Percentiles rank a stretch among this genome's conserved stretches.
Conservation (phyloP, 2,113 vertebrate species). For the Phycodurus eques region DNA sequence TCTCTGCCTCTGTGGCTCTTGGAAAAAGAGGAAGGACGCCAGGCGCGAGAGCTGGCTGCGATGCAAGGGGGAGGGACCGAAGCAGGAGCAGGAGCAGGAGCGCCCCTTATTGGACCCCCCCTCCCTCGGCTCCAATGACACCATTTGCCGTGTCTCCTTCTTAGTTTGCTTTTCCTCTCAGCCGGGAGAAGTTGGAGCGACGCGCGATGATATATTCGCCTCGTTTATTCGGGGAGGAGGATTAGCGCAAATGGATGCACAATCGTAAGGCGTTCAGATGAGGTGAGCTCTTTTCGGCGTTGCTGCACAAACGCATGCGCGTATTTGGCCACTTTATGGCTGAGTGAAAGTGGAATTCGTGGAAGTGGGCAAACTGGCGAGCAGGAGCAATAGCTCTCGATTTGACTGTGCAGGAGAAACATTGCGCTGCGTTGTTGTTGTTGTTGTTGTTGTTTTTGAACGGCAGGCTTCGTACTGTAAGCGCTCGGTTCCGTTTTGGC, state of each 20-base stretch:
- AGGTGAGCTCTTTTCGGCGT: slow-evolving; percentile 67
- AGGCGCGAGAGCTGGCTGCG: slow-evolving; percentile 55
- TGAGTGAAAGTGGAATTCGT: slow-evolving; percentile 35
- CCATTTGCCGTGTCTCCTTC: slow-evolving; percentile 75
- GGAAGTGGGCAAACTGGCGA: slow-evolving; percentile 30
- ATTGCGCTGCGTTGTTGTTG: neutral
- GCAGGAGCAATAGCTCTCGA: slow-evolving; percentile 21
- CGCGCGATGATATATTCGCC: slow-evolving; percentile 24
- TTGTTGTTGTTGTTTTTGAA: neutral
- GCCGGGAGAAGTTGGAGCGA: slow-evolving; percentile 63
- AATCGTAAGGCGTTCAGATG: slow-evolving; percentile 60
- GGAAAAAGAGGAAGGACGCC: slow-evolving; percentile 68
- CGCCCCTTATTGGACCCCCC: slow-evolving; percentile 66
- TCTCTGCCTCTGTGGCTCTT: slow-evolving; percentile 28
- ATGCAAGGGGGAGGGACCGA: too few species aligned
- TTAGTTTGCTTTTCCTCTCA: slow-evolving; percentile 81
- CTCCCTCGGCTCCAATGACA: slow-evolving; percentile 82
- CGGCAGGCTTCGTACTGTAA: neutral
- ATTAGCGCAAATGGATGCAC: slow-evolving; percentile 58
- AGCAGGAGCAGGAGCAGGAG: slow-evolving; percentile 29
- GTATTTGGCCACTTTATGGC: slow-evolving; percentile 32
- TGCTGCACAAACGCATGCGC: slow-evolving; percentile 24
- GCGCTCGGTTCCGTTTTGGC: neutral
- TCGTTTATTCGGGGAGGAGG: slow-evolving; percentile 22
- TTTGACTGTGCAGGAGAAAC: neutral